These are phyloP conservation scores for Eupsittula cactorum DNA, from an alignment of 2,113 vertebrate species.

Conservation along the genomic window DNA sequence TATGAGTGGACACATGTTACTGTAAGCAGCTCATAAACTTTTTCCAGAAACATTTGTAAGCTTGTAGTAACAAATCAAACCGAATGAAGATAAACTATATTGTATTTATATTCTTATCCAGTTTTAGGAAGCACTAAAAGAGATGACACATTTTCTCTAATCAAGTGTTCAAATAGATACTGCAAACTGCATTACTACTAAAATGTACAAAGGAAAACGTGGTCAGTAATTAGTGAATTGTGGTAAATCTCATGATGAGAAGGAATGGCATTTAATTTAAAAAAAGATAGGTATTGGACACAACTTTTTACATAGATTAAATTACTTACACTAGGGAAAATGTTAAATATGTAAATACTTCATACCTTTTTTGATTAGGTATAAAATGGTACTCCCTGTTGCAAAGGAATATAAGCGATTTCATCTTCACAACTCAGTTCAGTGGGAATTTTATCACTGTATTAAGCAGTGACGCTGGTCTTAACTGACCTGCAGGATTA, in stretches of 20 bases:
- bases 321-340: neutral
- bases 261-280: neutral
- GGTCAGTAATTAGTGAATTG: neutral
- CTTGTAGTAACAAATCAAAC: neutral
- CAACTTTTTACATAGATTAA: neutral
- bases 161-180: neutral
- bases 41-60: neutral
- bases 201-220: neutral
- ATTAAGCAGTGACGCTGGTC: neutral
- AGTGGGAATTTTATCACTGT: neutral
- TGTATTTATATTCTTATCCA: neutral
- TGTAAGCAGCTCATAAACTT: neutral
- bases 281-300: neutral
- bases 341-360: neutral
- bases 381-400: neutral
- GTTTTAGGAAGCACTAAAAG: neutral
- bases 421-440: neutral
- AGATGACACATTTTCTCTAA: neutral
- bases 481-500: neutral
- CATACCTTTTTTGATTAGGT: neutral
- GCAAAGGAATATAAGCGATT: rapidly evolving
- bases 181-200: neutral
- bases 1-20: neutral
- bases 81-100: neutral
- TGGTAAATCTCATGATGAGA: neutral